phyloP scores from a whole-genome alignment of 2,113 vertebrate genomes.

The Neodontobutis hainanensis region DNA sequence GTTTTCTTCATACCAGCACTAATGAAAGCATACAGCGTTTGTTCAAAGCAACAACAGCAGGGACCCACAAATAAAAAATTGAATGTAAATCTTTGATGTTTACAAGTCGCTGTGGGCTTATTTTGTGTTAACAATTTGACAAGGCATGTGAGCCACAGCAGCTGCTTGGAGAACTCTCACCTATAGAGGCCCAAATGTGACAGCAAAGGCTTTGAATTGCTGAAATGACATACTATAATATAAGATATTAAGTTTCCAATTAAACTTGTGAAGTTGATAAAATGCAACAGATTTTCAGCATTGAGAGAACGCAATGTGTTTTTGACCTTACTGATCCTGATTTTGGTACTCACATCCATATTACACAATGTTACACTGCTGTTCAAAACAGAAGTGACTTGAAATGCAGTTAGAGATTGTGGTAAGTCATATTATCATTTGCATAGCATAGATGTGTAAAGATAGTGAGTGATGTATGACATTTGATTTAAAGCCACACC shows the following conservation, averaged over 20 bases:
- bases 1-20: slow-evolving; percentile 24
- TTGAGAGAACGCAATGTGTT: background rate
- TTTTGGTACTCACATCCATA: no score
- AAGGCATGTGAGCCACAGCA: slow-evolving; percentile 54
- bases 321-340: no score
- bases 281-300: background rate
- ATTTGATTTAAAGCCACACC: no score
- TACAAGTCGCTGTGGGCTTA: slow-evolving; percentile 32
- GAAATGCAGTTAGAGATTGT: no score
- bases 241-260: slow-evolving; percentile 6
- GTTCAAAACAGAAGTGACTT: no score
- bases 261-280: background rate
- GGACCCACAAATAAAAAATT: slow-evolving; percentile 5
- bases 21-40: slow-evolving; percentile 10
- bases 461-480: no score
- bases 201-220: slow-evolving; percentile 3
- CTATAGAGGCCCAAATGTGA: slow-evolving; percentile 25
- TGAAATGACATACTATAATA: slow-evolving; percentile 1
- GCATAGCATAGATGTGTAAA: no score
- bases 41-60: slow-evolving; percentile 35
- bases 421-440: no score
- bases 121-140: slow-evolving; percentile 61
- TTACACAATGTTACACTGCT: no score
- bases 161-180: slow-evolving; percentile 55
- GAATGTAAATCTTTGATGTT: slow-evolving; percentile 59